Percentiles rank a stretch among this genome's conserved stretches.
These are phyloP conservation scores for Calliopsis andreniformis DNA, from an alignment of 1,140 invertebrate genomes.

Conservation along the genomic window DNA sequence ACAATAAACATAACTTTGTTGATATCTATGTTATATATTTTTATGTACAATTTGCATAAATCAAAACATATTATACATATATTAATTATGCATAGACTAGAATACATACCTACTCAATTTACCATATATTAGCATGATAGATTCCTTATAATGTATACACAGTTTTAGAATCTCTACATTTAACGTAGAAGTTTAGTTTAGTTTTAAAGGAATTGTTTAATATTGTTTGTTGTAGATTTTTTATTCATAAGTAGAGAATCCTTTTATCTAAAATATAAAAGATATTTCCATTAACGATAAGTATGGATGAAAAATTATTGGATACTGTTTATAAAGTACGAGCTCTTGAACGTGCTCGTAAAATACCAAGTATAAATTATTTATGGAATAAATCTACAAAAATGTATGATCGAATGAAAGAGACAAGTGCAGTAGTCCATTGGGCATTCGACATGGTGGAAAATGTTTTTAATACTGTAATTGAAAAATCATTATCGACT, in stretches of 20 bases:
- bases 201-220: too few relatives aligned
- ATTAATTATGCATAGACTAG: too few relatives aligned
- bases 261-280: constrained; percentile 31
- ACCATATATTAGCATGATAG: too few relatives aligned
- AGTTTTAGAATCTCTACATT: too few relatives aligned
- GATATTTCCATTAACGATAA: constrained; percentile 4
- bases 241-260: too few relatives aligned
- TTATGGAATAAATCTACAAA: constrained; percentile 73
- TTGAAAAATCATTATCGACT: constrained; percentile 72
- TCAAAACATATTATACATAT: too few relatives aligned
- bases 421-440: constrained; percentile 67
- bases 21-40: background rate
- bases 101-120: too few relatives aligned
- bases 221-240: too few relatives aligned
- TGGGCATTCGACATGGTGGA: constrained; percentile 73
- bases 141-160: too few relatives aligned
- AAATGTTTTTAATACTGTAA: constrained; percentile 65
- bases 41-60: too few relatives aligned
- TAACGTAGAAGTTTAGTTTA: too few relatives aligned
- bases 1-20: background rate
- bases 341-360: constrained; percentile 68
- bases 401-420: constrained; percentile 71
- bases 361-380: constrained; percentile 75
- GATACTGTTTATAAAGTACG: constrained; percentile 69
- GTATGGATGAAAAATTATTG: constrained; percentile 58